phyloP scores from a whole-genome alignment of 2,113 vertebrate species.

The Neopipo cinnamomea region DNA sequence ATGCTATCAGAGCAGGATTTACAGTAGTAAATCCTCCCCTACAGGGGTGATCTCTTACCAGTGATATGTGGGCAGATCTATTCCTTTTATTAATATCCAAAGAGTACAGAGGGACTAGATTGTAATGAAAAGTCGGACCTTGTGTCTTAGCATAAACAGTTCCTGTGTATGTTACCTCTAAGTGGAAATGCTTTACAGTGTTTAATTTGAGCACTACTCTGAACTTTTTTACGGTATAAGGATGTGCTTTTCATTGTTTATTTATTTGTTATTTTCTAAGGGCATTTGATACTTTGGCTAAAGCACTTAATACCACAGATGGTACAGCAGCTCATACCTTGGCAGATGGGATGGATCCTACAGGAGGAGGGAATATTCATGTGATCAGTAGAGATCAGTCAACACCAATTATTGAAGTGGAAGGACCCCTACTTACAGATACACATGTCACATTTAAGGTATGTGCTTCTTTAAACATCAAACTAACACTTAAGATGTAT shows the following conservation, averaged over 20 bases:
- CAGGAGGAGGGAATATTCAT: slow-evolving; percentile 88
- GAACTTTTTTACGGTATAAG: neutral
- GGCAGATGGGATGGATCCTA: slow-evolving; percentile 79
- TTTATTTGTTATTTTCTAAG: slow-evolving; percentile 67
- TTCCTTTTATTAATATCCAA: neutral
- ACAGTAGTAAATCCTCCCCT: neutral
- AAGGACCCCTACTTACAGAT: slow-evolving; percentile 96
- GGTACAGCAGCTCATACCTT: slow-evolving; percentile 74
- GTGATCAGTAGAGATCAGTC: slow-evolving; percentile 95
- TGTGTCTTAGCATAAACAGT: neutral
- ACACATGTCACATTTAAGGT: slow-evolving; percentile 97
- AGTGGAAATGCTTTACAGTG: neutral
- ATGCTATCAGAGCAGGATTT: neutral
- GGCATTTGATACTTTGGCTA: slow-evolving; percentile 98
- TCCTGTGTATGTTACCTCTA: neutral
- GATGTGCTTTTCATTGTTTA: neutral
- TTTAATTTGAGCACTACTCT: neutral
- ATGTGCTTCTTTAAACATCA: neutral
- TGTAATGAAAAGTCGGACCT: neutral
- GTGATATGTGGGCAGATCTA: neutral
- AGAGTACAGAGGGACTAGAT: neutral
- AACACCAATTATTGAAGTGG: slow-evolving; percentile 96
- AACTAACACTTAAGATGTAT: neutral
- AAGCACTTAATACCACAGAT: slow-evolving; percentile 93
- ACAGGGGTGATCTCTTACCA: neutral